A percentile compares a stretch with the other conserved stretches of the same genome.
Evolutionary conservation across 2,113 vertebrate species (phyloP).

Genomic region (Chiloscyllium plagiosum): DNA sequence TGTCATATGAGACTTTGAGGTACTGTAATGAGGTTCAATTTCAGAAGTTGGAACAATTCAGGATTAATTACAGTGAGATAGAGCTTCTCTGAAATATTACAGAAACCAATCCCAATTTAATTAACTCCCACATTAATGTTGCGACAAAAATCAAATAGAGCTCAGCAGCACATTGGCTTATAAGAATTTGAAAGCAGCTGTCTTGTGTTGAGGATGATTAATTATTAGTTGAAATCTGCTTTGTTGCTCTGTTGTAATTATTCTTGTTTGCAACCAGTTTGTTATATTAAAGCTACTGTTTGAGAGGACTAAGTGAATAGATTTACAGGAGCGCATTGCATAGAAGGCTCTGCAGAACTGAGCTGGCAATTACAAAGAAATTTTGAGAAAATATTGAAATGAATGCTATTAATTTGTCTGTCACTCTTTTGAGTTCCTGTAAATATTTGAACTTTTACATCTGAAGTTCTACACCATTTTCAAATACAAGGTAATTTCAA

Average conservation of each 20-base stretch:
- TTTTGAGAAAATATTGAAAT: background rate
- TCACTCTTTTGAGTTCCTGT: background rate
- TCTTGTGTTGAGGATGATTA: constrained; percentile 29
- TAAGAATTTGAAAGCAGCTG: constrained; percentile 28
- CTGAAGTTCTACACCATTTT: background rate
- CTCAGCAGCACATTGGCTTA: background rate
- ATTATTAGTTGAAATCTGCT: constrained; percentile 30
- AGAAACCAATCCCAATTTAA: constrained; percentile 34
- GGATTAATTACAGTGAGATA: constrained; percentile 30
- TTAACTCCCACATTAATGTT: constrained; percentile 22
- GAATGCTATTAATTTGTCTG: background rate
- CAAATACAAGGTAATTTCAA: background rate
- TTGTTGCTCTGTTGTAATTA: constrained; percentile 30
- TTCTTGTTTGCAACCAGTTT: background rate
- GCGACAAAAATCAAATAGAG: constrained; percentile 32
- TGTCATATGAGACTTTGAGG: background rate
- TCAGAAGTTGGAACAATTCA: background rate
- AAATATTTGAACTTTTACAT: background rate
- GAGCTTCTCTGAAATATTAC: constrained; percentile 26
- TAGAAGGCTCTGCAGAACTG: too few relatives aligned
- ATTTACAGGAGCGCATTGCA: background rate
- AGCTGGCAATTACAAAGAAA: background rate
- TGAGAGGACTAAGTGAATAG: background rate
- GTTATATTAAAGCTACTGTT: background rate
- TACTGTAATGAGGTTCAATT: background rate